Percentiles rank a stretch among this genome's conserved stretches.
phyloP scores from a whole-genome alignment of 2,797 vertebrate genomes.

The Liasis olivaceus region DNA sequence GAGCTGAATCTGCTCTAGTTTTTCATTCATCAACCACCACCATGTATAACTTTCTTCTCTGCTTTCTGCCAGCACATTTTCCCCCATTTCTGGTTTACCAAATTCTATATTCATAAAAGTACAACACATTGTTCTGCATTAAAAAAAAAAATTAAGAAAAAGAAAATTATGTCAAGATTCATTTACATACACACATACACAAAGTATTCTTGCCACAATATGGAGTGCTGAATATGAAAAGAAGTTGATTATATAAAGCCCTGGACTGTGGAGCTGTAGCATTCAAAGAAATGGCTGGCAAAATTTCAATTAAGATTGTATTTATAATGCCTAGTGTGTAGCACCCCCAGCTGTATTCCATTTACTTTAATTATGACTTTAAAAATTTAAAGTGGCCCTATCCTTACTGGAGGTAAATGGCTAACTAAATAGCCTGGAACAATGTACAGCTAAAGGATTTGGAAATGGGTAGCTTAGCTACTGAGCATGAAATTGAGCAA shows the following conservation, averaged over 20 bases:
- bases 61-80: neutral
- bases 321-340: conserved; percentile 12
- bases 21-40: neutral
- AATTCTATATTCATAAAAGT: neutral
- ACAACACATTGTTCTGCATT: neutral
- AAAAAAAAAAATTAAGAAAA: neutral
- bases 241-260: neutral
- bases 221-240: neutral
- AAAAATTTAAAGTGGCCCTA: neutral
- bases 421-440: neutral
- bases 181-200: neutral
- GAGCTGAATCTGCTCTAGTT: neutral
- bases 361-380: conserved; percentile 19
- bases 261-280: neutral
- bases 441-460: neutral
- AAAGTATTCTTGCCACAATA: neutral
- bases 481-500: no score
- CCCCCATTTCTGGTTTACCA: neutral
- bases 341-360: conserved; percentile 16
- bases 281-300: neutral
- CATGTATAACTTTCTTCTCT: neutral
- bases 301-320: conserved; percentile 17
- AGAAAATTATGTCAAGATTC: neutral
- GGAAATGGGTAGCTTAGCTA: neutral
- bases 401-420: neutral